Evolutionary conservation across 2,113 vertebrate species (phyloP), one percentile per base, ranked within the genome.

Genomic region (Isichthys henryi): DNA sequence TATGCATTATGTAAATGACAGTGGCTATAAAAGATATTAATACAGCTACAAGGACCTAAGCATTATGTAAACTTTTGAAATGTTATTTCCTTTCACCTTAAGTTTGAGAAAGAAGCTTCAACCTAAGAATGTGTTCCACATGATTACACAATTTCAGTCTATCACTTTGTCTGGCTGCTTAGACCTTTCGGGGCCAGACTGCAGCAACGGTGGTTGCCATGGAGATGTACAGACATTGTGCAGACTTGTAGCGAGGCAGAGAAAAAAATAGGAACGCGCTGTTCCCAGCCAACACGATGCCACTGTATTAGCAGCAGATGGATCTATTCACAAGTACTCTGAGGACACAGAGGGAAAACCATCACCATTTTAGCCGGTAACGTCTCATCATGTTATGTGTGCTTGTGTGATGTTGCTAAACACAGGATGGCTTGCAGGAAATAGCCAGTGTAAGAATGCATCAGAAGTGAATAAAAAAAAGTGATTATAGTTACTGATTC

Each of bases 291-390:
- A 88, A 88, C 89, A 83, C 89, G 21, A 88, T 58, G 70, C 89
- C 89, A 46, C 89, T 88, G 86, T 88, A 87, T 53, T 53, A 82
- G 53, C 87, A 83, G 70, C 89, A 90, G 89, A 90, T 90, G 89
- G 89, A 88, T 43, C 8, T 90, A 50, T 90, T 90, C 52, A 39
- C 66, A 88, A 90, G 86, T 88, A 90, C 89, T 88, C 74, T 39
- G 35, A 77, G 39, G 39, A 92, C 90, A 90, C 13, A 56, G 91
- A 94, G 95, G 56, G 95, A 83, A 70, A 88, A 21, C 84, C 85
- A 35, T 39, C 46, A 27, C 46, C 50, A 88, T 74, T 80, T 86
- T 52, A 80, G 15, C 48, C 23, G 31, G 35, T 53, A 46, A 80
- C 83, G n/a, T 48, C 11, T 52, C 43, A 48, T 53, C 49, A 19